Evolutionary conservation across 2,888 invertebrate species (phyloP), one percentile per base, ranked within the genome.

Genomic region (Acutogordius australiensis): DNA sequence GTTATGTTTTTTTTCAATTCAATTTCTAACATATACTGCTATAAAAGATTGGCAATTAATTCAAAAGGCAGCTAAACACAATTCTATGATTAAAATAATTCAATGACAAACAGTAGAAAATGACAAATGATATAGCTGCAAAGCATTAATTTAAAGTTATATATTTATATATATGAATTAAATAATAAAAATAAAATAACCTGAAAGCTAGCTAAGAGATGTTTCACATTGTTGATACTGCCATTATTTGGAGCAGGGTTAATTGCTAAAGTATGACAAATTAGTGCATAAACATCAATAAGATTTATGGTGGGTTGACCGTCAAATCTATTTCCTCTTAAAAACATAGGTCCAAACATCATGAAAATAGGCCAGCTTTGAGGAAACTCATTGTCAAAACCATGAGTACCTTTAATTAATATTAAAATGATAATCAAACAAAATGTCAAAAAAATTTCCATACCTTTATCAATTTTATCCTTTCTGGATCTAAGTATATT

Each of bases 251-350:
- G 66, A 1, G 70, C 68, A 1, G 75, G 72, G 2, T 70, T 64
- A 23, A 79, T 65, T 44, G 76, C 71, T 2, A 80, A 68, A 58
- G 80, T 71, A 63, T 75, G 69, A 65, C 78, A 77, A 64, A 79
- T 76, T 21, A 81, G 68, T 44, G 77, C 75, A 66, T 76, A 79
- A 56, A 80, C 68, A 69, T 81, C 79, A n/a, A 80, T 74, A 56
- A 74, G 77, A 60, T 76, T 70, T 64, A 80, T 78, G 0, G 78
- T n/a, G n/a, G n/a, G n/a, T n/a, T n/a, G n/a, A n/a, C n/a, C 76
- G 1, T 73, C 61, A 28, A 65, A 63, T n/a, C 66, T 63, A 45
- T 64, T 63, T 45, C 68, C 68, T 45, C 64, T 66, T 64, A 74
- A 73, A 64, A 81, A 77, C 63, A 72, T 72, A 1, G 80, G 80